Evolutionary conservation across 2,888 invertebrate species (phyloP), one percentile per base, ranked within the genome.

Genomic region (Bellardia pandia): DNA sequence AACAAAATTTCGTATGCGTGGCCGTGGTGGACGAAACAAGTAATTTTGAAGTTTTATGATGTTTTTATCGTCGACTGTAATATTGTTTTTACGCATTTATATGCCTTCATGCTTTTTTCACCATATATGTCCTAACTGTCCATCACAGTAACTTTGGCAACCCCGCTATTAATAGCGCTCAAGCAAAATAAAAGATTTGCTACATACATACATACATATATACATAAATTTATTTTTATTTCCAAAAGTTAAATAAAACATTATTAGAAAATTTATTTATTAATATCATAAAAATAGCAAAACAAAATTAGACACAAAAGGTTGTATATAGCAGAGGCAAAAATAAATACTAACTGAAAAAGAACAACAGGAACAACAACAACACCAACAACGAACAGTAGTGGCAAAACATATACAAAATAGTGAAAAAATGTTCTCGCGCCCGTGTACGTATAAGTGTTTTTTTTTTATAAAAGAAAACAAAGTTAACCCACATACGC

Each of bases 401-500:
- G 33, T 33, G 16, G 9, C n/a, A 51, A 51, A 66, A 51, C n/a
- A 76, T 53, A 76, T 7, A 64, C 6, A 45, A 76, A 13, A 14
- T 53, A 58, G n/a, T 62, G 48, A 30, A 33, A 37, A 62, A 48
- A 62, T 23, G 0, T 40, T 62, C 45, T 74, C 74, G 45, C 45
- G 37, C 30, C n/a, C 30, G n/a, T 30, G 23, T 16, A 51, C 75
- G 68, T 82, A 76, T 82, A 42, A 60, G 75, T 48, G 58, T 14
- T 45, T 3, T 51, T 3, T 62, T 14, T 45, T 3, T 51, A 3
- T 62, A 48, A 60, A 62, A 68, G 30, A 16, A 56, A 23, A 56
- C 30, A 66, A 33, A 72, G 16, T 58, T 48, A 81, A 56, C 6
- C 56, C 56, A 16, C 64, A 74, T 81, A 81, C 74, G 81, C 45